Evolutionary conservation across 2,888 invertebrate genomes (phyloP).

Genomic region (Dusona sp.): DNA sequence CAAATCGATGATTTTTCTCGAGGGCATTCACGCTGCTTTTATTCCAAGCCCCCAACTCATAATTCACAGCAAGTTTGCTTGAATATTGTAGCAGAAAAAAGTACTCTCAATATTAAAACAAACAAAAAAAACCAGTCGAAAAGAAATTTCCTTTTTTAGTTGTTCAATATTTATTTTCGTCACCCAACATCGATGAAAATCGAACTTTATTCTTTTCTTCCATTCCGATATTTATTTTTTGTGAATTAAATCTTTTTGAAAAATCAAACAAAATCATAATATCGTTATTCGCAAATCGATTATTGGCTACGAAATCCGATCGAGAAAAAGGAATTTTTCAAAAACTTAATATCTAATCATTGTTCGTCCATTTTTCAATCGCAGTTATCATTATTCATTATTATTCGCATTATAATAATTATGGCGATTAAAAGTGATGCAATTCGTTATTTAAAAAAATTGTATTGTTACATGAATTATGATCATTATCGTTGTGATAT

Average conservation of each 20-base stretch:
- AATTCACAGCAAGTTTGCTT: conserved; percentile 29
- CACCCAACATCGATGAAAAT: neutral
- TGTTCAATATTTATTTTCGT: neutral
- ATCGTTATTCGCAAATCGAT: conserved; percentile 53
- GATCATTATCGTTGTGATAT: neutral
- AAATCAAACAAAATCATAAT: neutral
- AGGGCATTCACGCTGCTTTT: conserved; percentile 17
- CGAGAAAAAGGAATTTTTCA: neutral
- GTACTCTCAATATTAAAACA: neutral
- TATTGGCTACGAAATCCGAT: conserved; percentile 44
- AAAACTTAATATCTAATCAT: neutral
- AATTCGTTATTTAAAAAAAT: neutral
- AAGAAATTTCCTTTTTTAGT: neutral
- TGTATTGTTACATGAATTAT: neutral
- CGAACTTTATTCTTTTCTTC: neutral
- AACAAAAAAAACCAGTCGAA: neutral
- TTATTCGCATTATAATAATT: neutral
- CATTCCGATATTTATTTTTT: neutral
- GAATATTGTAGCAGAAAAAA: neutral
- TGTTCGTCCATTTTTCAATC: neutral
- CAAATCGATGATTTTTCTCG: conserved; percentile 48
- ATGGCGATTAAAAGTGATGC: neutral
- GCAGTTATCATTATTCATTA: neutral
- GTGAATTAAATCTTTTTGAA: too few relatives aligned
- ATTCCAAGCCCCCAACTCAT: conserved; percentile 2